These are phyloP conservation scores for Oscheius myriophilus DNA, from an alignment of 2,888 invertebrate species.

Conservation along the genomic window DNA sequence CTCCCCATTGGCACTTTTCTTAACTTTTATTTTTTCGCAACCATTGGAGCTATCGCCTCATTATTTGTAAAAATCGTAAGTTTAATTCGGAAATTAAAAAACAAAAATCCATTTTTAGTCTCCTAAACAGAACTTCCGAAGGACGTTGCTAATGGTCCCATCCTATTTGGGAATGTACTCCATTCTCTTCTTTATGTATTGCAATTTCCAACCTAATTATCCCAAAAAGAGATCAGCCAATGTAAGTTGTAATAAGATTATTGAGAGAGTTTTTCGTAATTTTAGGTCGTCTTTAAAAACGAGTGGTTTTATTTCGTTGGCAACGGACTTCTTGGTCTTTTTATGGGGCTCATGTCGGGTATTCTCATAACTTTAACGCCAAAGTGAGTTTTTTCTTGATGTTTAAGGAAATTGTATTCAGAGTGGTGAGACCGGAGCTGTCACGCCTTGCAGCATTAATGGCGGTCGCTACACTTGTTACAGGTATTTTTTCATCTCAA, in stretches of 20 bases:
- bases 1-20: conserved; percentile 30
- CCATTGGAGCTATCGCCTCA: conserved; percentile 17
- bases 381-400: neutral
- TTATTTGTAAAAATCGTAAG: conserved; percentile 23
- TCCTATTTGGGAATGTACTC: conserved; percentile 12
- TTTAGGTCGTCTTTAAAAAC: conserved; percentile 28
- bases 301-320: conserved; percentile 32
- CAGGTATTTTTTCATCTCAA: conserved; percentile 13
- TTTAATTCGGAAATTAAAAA: too few relatives aligned
- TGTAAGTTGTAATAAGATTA: conserved; percentile 7
- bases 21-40: conserved; percentile 25
- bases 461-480: conserved; percentile 18
- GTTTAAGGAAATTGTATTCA: neutral
- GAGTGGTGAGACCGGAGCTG: conserved; percentile 17
- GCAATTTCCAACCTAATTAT: conserved; percentile 24
- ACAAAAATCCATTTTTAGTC: conserved; percentile 15
- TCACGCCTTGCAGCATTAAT: conserved; percentile 20
- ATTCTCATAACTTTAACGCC: conserved; percentile 18
- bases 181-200: conserved; percentile 30
- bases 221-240: conserved; percentile 16
- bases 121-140: neutral
- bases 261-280: too few relatives aligned
- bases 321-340: conserved; percentile 21
- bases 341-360: conserved; percentile 20
- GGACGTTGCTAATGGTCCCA: conserved; percentile 21